Evolutionary conservation across 1,140 invertebrate species (phyloP).

Genomic region (Bombus pyrosoma): DNA sequence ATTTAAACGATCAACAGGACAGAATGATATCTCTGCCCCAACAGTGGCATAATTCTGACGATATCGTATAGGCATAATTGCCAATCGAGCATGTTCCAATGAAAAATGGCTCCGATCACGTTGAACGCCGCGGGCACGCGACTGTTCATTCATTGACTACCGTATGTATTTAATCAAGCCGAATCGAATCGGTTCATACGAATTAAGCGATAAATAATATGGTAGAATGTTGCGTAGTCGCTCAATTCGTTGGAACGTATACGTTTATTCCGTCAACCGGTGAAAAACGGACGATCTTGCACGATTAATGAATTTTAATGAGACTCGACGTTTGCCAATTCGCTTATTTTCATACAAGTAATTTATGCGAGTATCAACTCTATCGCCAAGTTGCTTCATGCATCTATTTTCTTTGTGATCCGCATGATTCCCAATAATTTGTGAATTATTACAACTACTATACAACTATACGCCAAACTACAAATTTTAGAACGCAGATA

Average conservation of each 20-base stretch:
- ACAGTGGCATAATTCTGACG: background rate
- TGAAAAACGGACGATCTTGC: background rate
- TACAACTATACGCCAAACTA: no score
- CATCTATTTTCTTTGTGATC: no score
- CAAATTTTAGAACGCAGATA: no score
- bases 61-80: background rate
- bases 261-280: background rate
- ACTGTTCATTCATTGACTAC: background rate
- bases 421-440: no score
- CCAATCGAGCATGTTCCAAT: background rate
- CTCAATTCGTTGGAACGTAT: background rate
- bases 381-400: no score
- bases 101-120: background rate
- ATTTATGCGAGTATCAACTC: no score
- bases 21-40: background rate
- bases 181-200: background rate
- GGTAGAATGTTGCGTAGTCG: background rate
- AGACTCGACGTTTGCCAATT: background rate
- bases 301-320: background rate
- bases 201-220: conserved; percentile 7
- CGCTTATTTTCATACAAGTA: no score
- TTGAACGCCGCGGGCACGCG: background rate
- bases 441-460: no score
- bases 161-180: conserved; percentile 3
- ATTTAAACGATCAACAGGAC: background rate